A percentile compares a stretch with the other conserved stretches of the same genome.
These are phyloP conservation scores for Limnephilus lunatus DNA, from an alignment of 2,888 invertebrate genomes.

Conservation along the genomic window DNA sequence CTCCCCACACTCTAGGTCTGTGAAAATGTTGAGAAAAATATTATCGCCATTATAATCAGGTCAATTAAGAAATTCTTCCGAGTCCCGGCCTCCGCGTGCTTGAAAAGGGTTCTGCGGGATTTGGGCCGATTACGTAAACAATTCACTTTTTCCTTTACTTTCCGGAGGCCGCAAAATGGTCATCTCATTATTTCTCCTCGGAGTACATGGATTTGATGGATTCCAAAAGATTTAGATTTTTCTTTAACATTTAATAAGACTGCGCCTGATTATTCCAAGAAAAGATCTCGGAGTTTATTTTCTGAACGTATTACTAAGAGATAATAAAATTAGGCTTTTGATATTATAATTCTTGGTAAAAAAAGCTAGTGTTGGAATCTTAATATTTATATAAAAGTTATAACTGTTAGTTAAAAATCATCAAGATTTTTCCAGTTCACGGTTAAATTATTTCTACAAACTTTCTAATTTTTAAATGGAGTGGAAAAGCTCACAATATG, in stretches of 20 bases:
- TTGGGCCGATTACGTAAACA: conserved; percentile 52
- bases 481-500: no score
- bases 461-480: no score
- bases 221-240: conserved; percentile 13
- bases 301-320: not conserved
- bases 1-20: not conserved
- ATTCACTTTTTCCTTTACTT: conserved; percentile 21
- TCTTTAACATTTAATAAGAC: not conserved
- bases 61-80: conserved; percentile 58
- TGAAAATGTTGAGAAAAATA: not conserved
- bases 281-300: not conserved
- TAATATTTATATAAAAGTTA: not conserved
- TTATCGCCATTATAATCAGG: conserved; percentile 47
- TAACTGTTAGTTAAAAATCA: not conserved
- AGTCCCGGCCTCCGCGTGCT: conserved; percentile 47
- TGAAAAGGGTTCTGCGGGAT: conserved; percentile 30
- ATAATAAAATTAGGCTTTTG: not conserved
- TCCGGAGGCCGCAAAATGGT: conserved; percentile 6
- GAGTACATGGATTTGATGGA: conserved; percentile 18
- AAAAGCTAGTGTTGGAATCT: not conserved
- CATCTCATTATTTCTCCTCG: not conserved
- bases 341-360: not conserved
- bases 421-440: not conserved
- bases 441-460: not conserved
- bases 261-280: not conserved